Conservation (phyloP, 2,888 invertebrate species). For the Lysandra bellargus region DNA sequence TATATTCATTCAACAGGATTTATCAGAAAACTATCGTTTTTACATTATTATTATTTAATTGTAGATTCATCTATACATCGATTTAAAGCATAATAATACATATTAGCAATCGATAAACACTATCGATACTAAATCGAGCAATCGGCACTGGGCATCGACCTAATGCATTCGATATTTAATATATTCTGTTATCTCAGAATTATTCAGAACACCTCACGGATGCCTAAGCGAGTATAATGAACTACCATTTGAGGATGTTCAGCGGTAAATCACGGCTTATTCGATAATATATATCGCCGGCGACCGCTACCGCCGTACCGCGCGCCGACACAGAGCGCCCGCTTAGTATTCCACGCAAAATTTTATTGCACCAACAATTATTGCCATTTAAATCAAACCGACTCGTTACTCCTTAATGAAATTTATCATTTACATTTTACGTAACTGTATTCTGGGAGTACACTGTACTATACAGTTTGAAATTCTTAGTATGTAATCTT, state of each 20-base stretch:
- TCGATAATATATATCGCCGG: slow-evolving; percentile 40
- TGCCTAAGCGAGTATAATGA: slow-evolving; percentile 46
- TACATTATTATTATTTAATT: background rate
- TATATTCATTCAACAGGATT: background rate
- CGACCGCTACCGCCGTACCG: background rate
- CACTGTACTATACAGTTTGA: background rate
- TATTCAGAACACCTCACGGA: slow-evolving; percentile 46
- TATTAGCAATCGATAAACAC: background rate
- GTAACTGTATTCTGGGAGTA: background rate
- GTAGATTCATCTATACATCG: background rate
- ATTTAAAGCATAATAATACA: background rate
- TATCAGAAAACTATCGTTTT: background rate
- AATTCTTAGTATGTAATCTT: background rate
- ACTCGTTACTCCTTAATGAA: slow-evolving; percentile 7
- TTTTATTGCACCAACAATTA: slow-evolving; percentile 30
- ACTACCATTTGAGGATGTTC: slow-evolving; percentile 45
- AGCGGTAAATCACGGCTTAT: slow-evolving; percentile 43
- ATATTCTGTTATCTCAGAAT: slow-evolving; percentile 45
- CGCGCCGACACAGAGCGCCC: slow-evolving; percentile 18
- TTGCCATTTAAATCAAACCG: slow-evolving; percentile 25
- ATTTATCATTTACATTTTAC: background rate
- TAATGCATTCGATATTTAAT: slow-evolving; percentile 42
- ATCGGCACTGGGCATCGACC: slow-evolving; percentile 40
- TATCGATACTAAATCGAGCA: background rate
- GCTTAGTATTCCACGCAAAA: slow-evolving; percentile 32